Base-by-base conservation (phyloP, 2,797 vertebrate genomes). In the Sebastes matsubarae region DNA sequence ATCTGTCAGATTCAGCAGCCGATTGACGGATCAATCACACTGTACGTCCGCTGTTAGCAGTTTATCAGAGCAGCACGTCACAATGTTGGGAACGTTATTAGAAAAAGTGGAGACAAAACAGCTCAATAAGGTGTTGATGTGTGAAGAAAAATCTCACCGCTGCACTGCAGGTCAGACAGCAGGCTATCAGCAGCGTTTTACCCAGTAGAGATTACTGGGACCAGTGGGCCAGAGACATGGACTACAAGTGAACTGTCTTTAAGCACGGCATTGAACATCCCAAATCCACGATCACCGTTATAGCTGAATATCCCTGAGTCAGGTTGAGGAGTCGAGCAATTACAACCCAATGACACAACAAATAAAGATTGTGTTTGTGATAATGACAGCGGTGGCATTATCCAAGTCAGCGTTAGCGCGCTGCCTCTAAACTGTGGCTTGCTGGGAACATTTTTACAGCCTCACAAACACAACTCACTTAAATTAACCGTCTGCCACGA, bases 401-500 rank as follows among this genome's bases (percentile, higher is more conserved):
- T 54, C 34, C 25, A 4, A 70, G 64, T 68, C 16, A 8, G 25
- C 20, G 13, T 63, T 25, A 75, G 57, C 30, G 5, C 25, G 22
- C 6, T 12, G 69, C 64, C 18, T 73, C 38, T 18, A 27, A 36
- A 52, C 75, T 59, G 68, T 11, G 18, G 32, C 50, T 52, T 29
- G 36, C 57, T 30, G 50, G 27, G 50, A 36, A n/a, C 65, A 6
- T n/a, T 59, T 59, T 12, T 24, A 68, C 64, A 25, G n/a, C 58
- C 50, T 20, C 58, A 29, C 64, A 57, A 64, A 81, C 68, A n/a
- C 66, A 52, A 20, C 77, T 36, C 50, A 8, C 22, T 81, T 72
- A 61, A 77, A 82, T 69, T 3, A 67, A 81, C 60, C 7, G 42
- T 73, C 65, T 77, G 85, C 30, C 61, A 54, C 42, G 59, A 65